phyloP scores from a whole-genome alignment of 2,888 invertebrate genomes.

The Pristionchus fissidentatus region DNA sequence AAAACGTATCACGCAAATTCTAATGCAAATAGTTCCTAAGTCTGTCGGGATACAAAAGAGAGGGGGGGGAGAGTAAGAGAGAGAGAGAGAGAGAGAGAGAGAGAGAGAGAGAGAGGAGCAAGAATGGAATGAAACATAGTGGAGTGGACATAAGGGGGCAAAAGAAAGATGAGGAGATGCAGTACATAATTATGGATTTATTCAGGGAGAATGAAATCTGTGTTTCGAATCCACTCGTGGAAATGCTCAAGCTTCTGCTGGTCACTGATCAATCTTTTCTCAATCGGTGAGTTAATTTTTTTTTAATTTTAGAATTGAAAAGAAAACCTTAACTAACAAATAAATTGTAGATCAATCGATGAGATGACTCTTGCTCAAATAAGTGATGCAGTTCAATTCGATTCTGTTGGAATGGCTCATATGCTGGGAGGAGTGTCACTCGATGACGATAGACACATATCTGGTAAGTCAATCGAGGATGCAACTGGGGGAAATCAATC shows the following conservation, averaged over 20 bases:
- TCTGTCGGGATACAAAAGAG: slow-evolving; percentile 45
- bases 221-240: slow-evolving; percentile 74
- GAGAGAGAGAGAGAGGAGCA: not conserved
- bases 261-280: slow-evolving; percentile 67
- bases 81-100: not conserved
- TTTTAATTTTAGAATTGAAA: not conserved
- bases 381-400: slow-evolving; percentile 68
- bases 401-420: slow-evolving; percentile 70
- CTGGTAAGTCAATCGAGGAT: slow-evolving; percentile 50
- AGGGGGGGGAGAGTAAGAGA: not conserved
- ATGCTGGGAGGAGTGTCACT: slow-evolving; percentile 71
- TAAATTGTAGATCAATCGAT: slow-evolving; percentile 60
- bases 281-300: slow-evolving; percentile 53
- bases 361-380: slow-evolving; percentile 72
- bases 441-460: slow-evolving; percentile 64
- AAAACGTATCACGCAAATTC: slow-evolving; percentile 49
- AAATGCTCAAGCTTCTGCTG: slow-evolving; percentile 69
- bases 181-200: not conserved
- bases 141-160: not conserved
- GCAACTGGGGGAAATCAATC: not conserved
- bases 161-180: not conserved
- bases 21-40: slow-evolving; percentile 45
- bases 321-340: not conserved
- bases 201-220: slow-evolving; percentile 70
- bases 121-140: too few species aligned